Evolutionary conservation across 2,797 vertebrate genomes (phyloP).

Genomic region (Argyrosomus regius): DNA sequence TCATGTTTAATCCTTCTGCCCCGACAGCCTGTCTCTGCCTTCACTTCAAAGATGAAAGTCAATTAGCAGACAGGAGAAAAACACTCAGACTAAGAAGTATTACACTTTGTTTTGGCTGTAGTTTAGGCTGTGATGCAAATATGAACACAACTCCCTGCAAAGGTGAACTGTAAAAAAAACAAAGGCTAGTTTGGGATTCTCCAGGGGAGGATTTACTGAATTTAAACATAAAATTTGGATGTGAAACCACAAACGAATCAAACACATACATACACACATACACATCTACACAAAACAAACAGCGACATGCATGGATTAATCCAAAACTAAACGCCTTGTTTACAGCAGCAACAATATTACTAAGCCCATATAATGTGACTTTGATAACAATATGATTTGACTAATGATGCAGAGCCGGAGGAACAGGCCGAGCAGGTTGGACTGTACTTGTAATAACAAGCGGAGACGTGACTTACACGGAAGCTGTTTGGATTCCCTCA

Average conservation of each 20-base stretch:
- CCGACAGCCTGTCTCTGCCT: not conserved
- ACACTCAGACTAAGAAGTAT: not conserved
- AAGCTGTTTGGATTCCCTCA: slow-evolving; percentile 50
- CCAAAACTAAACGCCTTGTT: slow-evolving; percentile 59
- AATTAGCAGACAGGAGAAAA: not conserved
- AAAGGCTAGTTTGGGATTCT: not conserved
- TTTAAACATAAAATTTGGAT: slow-evolving; percentile 21
- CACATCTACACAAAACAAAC: slow-evolving; percentile 65
- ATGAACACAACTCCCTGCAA: not conserved
- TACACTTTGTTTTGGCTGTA: not conserved
- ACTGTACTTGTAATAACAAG: slow-evolving; percentile 67
- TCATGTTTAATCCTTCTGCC: not conserved
- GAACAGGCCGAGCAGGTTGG: slow-evolving; percentile 70
- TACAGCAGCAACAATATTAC: slow-evolving; percentile 73
- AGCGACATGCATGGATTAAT: slow-evolving; percentile 33
- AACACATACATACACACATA: not conserved
- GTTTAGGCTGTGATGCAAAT: not conserved
- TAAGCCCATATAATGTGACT: slow-evolving; percentile 50
- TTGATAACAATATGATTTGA: slow-evolving; percentile 64
- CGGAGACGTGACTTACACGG: slow-evolving; percentile 52
- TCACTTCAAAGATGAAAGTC: slow-evolving; percentile 2
- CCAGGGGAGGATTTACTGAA: not conserved
- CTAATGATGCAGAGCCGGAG: slow-evolving; percentile 59
- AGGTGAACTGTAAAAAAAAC: not conserved
- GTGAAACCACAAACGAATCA: slow-evolving; percentile 56